phyloP scores from a whole-genome alignment of 1,140 invertebrate genomes.

The Microplitis mediator region DNA sequence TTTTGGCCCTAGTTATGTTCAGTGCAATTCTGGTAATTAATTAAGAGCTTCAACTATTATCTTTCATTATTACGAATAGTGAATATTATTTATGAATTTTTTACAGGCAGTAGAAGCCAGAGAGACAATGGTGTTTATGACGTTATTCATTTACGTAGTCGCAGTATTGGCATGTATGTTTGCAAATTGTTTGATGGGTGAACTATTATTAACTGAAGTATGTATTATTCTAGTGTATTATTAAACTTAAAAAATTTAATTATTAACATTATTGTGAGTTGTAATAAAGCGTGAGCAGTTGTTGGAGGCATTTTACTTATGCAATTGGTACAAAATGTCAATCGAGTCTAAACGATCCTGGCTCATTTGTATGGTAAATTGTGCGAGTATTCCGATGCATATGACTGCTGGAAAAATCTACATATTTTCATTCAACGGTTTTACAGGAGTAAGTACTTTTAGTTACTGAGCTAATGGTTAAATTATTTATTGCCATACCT shows the following conservation, averaged over 20 bases:
- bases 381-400: too few species aligned
- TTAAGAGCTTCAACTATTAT: background rate
- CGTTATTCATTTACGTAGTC: background rate
- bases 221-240: background rate
- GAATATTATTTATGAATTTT: background rate
- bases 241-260: background rate
- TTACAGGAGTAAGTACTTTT: background rate
- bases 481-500: too few species aligned
- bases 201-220: conserved; percentile 30
- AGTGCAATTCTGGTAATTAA: background rate
- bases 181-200: conserved; percentile 31
- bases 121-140: background rate
- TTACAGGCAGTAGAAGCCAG: background rate
- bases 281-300: background rate
- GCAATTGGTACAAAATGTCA: too few species aligned
- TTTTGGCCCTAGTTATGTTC: background rate
- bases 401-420: conserved; percentile 18
- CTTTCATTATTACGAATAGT: too few species aligned
- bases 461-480: too few species aligned
- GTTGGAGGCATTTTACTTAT: background rate
- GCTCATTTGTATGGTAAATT: too few species aligned
- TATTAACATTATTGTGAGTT: background rate
- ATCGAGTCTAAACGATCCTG: too few species aligned
- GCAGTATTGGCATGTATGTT: background rate
- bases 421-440: background rate